A percentile compares a stretch with the other conserved stretches of the same genome.
These are phyloP conservation scores for Phyllotis vaccarum DNA, from an alignment of 2,797 vertebrate genomes.

Conservation along the genomic window DNA sequence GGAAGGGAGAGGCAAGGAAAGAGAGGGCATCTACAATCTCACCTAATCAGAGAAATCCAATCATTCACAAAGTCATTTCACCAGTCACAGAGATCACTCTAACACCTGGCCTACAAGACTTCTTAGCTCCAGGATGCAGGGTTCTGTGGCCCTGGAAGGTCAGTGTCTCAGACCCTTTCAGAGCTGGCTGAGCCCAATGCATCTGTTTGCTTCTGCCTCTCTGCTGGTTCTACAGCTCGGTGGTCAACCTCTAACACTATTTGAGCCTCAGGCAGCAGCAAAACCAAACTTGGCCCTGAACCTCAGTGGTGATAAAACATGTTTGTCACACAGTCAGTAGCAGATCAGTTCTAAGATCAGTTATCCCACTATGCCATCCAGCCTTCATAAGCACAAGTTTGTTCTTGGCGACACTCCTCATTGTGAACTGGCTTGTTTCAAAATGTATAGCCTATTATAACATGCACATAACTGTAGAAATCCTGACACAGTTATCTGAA, in stretches of 20 bases:
- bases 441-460: not conserved
- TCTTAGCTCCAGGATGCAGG: not conserved
- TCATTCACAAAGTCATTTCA: not conserved
- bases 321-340: not conserved
- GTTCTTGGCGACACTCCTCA: not conserved
- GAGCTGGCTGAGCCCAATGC: not conserved
- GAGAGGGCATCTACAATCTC: not conserved
- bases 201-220: conserved; percentile 75
- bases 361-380: not conserved
- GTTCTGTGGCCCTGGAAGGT: fast-evolving
- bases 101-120: not conserved
- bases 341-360: not conserved
- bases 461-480: not conserved
- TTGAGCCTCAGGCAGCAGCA: not conserved
- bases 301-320: not conserved
- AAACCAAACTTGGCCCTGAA: not conserved
- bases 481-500: conserved; percentile 46
- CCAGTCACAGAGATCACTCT: not conserved
- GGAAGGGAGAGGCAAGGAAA: not conserved
- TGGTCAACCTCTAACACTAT: not conserved
- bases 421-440: not conserved
- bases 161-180: fast-evolving
- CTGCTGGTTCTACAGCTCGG: conserved; percentile 66
- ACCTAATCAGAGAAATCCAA: not conserved
- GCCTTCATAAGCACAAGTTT: not conserved